Conservation (phyloP, 1,140 invertebrate species). For the Bombyx mandarina region DNA sequence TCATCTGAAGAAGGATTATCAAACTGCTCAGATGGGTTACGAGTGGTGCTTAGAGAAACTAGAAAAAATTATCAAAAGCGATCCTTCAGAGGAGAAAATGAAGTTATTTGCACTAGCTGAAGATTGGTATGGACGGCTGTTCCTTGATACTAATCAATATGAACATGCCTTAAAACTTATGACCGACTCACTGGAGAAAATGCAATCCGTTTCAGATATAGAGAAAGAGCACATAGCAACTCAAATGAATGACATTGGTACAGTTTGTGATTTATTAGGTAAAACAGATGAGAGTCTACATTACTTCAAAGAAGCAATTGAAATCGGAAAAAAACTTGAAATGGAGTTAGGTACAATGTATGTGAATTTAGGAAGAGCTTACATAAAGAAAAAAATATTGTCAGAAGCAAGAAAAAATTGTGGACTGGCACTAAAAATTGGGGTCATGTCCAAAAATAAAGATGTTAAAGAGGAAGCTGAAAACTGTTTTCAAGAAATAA, state of each 20-base stretch:
- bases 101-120: slow-evolving; percentile 79
- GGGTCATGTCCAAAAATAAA: slow-evolving; percentile 75
- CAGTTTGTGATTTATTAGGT: slow-evolving; percentile 77
- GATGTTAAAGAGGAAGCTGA: slow-evolving; percentile 78
- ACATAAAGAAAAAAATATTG: slow-evolving; percentile 79
- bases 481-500: slow-evolving; percentile 78
- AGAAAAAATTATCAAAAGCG: slow-evolving; percentile 69
- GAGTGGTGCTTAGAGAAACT: slow-evolving; percentile 82
- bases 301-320: slow-evolving; percentile 80
- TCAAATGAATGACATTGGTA: slow-evolving; percentile 89
- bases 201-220: slow-evolving; percentile 76
- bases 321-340: slow-evolving; percentile 76
- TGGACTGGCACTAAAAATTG: slow-evolving; percentile 78
- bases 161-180: slow-evolving; percentile 78
- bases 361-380: slow-evolving; percentile 87
- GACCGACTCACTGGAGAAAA: slow-evolving; percentile 79
- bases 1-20: slow-evolving; percentile 74
- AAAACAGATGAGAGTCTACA: slow-evolving; percentile 79
- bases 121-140: slow-evolving; percentile 87
- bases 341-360: slow-evolving; percentile 80
- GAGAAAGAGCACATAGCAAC: slow-evolving; percentile 81
- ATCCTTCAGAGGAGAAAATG: slow-evolving; percentile 70
- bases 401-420: slow-evolving; percentile 81
- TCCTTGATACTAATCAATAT: slow-evolving; percentile 76
- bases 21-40: slow-evolving; percentile 82